Percentiles rank a stretch among this genome's conserved stretches.
These are phyloP conservation scores for Apodemus agrarius DNA, from an alignment of 2,797 vertebrate genomes.

Conservation along the genomic window DNA sequence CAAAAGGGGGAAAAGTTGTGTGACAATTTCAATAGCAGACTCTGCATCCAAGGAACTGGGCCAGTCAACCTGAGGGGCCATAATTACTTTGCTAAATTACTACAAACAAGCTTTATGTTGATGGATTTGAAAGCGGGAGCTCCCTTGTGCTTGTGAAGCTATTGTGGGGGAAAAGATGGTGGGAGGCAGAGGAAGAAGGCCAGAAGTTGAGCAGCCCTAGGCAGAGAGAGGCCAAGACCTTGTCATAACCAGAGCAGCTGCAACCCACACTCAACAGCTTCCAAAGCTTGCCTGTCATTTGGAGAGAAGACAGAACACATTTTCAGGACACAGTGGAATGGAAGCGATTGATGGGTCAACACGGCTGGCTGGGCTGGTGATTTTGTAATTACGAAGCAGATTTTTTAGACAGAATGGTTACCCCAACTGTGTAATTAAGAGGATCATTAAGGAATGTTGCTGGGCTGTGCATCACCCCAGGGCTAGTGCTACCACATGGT, in stretches of 20 bases:
- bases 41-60: slow-evolving; percentile 29
- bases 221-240: slow-evolving; percentile 48
- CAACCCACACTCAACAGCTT: not conserved
- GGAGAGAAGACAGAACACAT: slow-evolving; percentile 69
- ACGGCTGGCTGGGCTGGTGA: slow-evolving; percentile 75
- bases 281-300: slow-evolving; percentile 67
- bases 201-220: slow-evolving; percentile 25
- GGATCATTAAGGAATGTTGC: slow-evolving; percentile 80
- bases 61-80: slow-evolving; percentile 46
- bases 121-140: slow-evolving; percentile 55
- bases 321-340: slow-evolving; percentile 76
- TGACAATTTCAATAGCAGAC: slow-evolving; percentile 18
- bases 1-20: not conserved
- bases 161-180: slow-evolving; percentile 36
- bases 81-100: slow-evolving; percentile 54
- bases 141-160: slow-evolving; percentile 25
- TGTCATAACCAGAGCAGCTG: slow-evolving; percentile 66
- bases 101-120: slow-evolving; percentile 47
- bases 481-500: slow-evolving; percentile 80
- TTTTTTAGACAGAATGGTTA: slow-evolving; percentile 82
- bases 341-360: slow-evolving; percentile 74
- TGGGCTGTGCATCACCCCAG: slow-evolving; percentile 70
- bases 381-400: slow-evolving; percentile 81
- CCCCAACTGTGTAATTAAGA: slow-evolving; percentile 83
- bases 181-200: slow-evolving; percentile 37